Base-by-base conservation (phyloP, 2,113 vertebrate genomes). In the Microcebus jonahi region DNA sequence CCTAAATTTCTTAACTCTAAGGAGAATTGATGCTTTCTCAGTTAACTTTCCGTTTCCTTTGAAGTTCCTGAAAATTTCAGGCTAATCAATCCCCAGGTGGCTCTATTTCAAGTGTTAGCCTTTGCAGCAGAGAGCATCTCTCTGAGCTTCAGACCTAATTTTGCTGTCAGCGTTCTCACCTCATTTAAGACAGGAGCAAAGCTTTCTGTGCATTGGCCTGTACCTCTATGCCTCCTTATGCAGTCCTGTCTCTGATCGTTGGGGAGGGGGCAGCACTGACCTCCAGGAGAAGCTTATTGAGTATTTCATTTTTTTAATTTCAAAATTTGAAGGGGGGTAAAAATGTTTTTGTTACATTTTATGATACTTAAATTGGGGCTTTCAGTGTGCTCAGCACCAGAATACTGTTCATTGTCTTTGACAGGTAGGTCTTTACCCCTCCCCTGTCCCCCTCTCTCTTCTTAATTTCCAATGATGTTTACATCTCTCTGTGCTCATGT, bases 31-130 rank as follows among this genome's bases (percentile, higher is more conserved):
- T 83, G 57, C 76, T 96, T 97, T 90, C 89, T 79, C 87, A 68
- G 80, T 94, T 93, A 94, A 82, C 65, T 89, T 80, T 89, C 45
- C 11, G 34, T 55, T 97, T 89, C 65, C 57, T 97, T 97, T 98
- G 97, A 98, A 95, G 96, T 97, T 95, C 48, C 87, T 82, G 31
- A 96, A 96, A 76, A 88, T 92, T 95, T 90, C 75, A 97, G 81
- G 83, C 86, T 96, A 97, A 97, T 97, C 96, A 95, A 76, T 90
- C 53, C 96, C 96, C 75, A 68, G 75, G 71, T 89, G 96, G n/a
- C 68, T 91, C 73, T 80, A 25, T 79, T 96, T 86, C 87, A 61
- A 97, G 75, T 89, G 63, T 45, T 90, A 87, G 76, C 89, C 79
- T 85, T 63, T 84, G 67, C 83, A 59, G 57, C 77, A 88, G 95